phyloP scores from a whole-genome alignment of 2,113 vertebrate genomes.

The Gambusia holbrooki region DNA sequence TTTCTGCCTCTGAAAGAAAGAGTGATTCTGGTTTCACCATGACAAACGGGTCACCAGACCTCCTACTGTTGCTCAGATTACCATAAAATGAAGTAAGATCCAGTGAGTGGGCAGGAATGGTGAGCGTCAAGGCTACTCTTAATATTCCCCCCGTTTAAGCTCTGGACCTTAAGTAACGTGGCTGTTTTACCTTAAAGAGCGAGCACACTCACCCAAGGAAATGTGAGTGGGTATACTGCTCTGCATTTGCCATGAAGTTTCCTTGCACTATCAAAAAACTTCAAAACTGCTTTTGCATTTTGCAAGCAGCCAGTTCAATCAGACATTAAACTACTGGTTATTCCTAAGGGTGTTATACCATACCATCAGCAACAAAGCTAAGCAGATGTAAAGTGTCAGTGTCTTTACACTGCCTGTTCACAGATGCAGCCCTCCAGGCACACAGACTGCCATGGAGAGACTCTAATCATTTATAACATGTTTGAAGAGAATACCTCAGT shows the following conservation, averaged over 20 bases:
- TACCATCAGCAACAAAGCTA: constrained; percentile 46
- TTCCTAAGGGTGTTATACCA: constrained; percentile 61
- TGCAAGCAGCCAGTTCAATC: constrained; percentile 63
- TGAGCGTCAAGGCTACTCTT: constrained; percentile 12
- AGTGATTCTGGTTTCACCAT: constrained; percentile 52
- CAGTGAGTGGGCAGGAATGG: constrained; percentile 28
- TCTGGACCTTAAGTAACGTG: constrained; percentile 44
- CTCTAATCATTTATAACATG: constrained; percentile 32
- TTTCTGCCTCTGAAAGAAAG: constrained; percentile 41
- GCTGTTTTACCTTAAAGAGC: constrained; percentile 45
- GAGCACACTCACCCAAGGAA: constrained; percentile 38
- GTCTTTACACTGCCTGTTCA: constrained; percentile 34
- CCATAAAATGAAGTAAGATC: constrained; percentile 46
- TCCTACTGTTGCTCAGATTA: constrained; percentile 58
- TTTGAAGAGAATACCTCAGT: constrained; percentile 21
- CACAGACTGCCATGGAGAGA: constrained; percentile 3
- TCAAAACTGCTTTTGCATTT: constrained; percentile 48
- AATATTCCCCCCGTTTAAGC: constrained; percentile 26
- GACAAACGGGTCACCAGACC: constrained; percentile 59
- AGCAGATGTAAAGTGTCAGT: constrained; percentile 53
- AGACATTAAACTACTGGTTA: constrained; percentile 53
- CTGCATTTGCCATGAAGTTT: constrained; percentile 34
- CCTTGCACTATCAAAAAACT: constrained; percentile 54
- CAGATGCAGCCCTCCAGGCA: constrained; percentile 36
- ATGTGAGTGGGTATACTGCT: constrained; percentile 38